Percentiles rank a stretch among this genome's conserved stretches.
Conservation (phyloP, 2,113 vertebrate genomes). For the Crypturellus undulatus region DNA sequence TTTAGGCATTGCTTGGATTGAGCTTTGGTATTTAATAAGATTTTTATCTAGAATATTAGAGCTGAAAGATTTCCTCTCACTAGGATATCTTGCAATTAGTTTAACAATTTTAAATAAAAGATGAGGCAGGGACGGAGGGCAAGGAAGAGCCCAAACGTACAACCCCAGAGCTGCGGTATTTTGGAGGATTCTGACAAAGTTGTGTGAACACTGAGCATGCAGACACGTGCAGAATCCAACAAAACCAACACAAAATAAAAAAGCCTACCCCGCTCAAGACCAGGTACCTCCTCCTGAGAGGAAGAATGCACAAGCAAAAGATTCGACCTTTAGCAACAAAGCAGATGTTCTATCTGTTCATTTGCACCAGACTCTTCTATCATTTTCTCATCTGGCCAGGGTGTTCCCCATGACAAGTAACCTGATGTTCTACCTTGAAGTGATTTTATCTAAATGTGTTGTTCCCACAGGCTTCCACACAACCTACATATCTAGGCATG, state of each 20-base stretch:
- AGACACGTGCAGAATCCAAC: background rate
- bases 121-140: background rate
- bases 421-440: background rate
- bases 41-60: slow-evolving; percentile 9
- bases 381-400: background rate
- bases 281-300: background rate
- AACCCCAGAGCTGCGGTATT: background rate
- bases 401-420: background rate
- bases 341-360: no score
- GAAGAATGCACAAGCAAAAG: background rate
- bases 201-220: background rate
- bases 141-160: background rate
- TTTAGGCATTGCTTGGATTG: background rate
- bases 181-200: background rate
- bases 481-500: no score
- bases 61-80: slow-evolving; percentile 46
- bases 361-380: background rate
- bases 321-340: background rate
- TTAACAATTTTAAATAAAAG: slow-evolving; percentile 37
- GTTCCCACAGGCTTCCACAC: background rate
- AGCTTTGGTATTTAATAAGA: slow-evolving; percentile 52
- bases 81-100: slow-evolving; percentile 31
- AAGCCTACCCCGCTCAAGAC: background rate
- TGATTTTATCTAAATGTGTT: background rate
- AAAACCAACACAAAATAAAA: background rate